Conservation (phyloP, 92 coral and sea anemone species). For the Phenganax marumi region DNA sequence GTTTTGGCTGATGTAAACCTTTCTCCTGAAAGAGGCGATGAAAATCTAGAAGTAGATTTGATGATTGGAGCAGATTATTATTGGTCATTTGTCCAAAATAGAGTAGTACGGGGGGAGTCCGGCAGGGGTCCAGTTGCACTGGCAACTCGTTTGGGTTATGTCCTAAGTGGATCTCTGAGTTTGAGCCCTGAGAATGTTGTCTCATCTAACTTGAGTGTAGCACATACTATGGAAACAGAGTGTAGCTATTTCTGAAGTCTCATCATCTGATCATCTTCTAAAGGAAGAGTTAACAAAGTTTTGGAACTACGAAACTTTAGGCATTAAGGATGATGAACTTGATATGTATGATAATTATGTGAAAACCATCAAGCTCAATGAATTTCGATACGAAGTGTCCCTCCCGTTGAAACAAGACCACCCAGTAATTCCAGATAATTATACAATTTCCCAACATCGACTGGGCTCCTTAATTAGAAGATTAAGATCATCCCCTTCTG, state of each 20-base stretch:
- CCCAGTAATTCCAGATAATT: constrained; percentile 45
- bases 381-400: constrained; percentile 40
- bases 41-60: constrained; percentile 16
- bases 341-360: constrained; percentile 25
- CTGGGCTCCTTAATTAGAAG: constrained; percentile 34
- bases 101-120: constrained; percentile 44
- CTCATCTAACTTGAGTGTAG: constrained; percentile 19
- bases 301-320: constrained; percentile 44
- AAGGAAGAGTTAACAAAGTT: constrained; percentile 19
- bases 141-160: constrained; percentile 37
- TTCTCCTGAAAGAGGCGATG: constrained; percentile 7
- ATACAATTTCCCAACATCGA: constrained; percentile 24
- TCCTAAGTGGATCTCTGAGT: constrained; percentile 40
- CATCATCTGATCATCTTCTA: constrained; percentile 24
- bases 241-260: constrained; percentile 18
- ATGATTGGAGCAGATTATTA: constrained; percentile 48
- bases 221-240: constrained; percentile 41
- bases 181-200: not conserved
- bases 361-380: constrained; percentile 34
- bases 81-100: constrained; percentile 43
- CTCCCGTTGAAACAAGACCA: constrained; percentile 49
- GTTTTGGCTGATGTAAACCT: constrained; percentile 31
- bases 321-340: constrained; percentile 21
- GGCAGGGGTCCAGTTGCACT: constrained; percentile 44
- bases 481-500: not conserved